Base-by-base conservation (phyloP, 2,113 vertebrate genomes). In the Leptobrachium ailaonicum region DNA sequence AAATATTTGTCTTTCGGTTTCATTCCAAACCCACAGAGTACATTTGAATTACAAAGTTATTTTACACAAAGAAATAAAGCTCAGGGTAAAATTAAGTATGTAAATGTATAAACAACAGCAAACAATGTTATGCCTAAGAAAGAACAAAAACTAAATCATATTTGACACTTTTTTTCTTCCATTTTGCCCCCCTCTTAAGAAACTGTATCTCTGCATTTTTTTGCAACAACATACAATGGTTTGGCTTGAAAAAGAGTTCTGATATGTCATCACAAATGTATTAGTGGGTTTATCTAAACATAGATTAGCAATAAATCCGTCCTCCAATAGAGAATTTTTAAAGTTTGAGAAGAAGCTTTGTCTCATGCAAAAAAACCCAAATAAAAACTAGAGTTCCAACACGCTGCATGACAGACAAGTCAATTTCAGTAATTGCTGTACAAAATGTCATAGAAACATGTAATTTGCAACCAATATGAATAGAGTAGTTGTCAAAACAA, bases 31-130 rank as follows among this genome's bases (percentile, higher is more conserved):
- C 85, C 73, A 88, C 84, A 86, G 82, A 88, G 90, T 81, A 89
- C 81, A 90, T 88, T 87, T 87, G 86, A 88, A 86, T 87, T 87
- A 89, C 85, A 89, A 85, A 80, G 88, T 88, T 68, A 87, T 86
- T 87, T 86, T 85, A 68, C 82, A 89, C 87, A 91, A 85, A 89
- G 88, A 88, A 85, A 90, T 86, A 86, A 92, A 90, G 87, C 82
- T 87, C 66, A 87, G 80, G 74, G 82, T 73, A 87, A 80, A 92
- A 91, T 85, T 86, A 87, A 13, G 56, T 60, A 68, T 83, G 87
- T 86, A 87, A 41, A 75, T 41, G 83, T 82, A 77, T 84, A 80
- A 88, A 8, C 47, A 50, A 4, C 47, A 89, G 88, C 88, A 82
- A 88, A 87, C 8, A 86, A 11, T 54, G 50, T 86, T 84, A 90